Evolutionary conservation across 1,140 invertebrate species (phyloP), one percentile per base, ranked within the genome.

Genomic region (Euborellia annulipes): DNA sequence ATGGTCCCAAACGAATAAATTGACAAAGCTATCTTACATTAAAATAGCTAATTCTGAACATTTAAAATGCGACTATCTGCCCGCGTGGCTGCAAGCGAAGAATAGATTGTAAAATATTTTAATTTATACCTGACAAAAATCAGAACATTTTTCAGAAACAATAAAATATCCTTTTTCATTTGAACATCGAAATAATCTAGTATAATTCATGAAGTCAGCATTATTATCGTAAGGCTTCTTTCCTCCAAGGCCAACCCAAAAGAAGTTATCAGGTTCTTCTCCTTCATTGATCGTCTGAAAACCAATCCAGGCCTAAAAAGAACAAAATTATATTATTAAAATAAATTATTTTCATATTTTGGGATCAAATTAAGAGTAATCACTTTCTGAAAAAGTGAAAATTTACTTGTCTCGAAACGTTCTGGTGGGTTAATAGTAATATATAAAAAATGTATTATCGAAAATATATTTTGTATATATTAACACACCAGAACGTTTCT

Each of bases 141-240:
- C 96, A 1, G 92, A 89, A 68, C 95, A 98, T 62, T 99, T 99
- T 65, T 99, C 96, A 18, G 93, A 96, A 6, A 98, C 92, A 3
- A 88, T 89, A 59, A 98, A 99, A 64, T 97, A 98, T 18, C 96
- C 96, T 62, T 97, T 97, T 58, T 98, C 95, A 65, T 98, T 99
- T 7, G 94, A 98, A 66, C 96, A 99, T 19, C 95, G 76, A 65
- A 99, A 99, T 7, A 99, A 68, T 49, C 96, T 70, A 2, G 90
- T 92, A 62, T 85, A 87, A 54, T 90, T 77, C 82, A 98, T 95
- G 57, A 85, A 99, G 42, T 85, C 81, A 0, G 90, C 90, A 48
- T 74, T 72, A 41, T 72, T 73, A 18, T 97, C 92, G 61, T 98
- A 96, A 0, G 80, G 76, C 62, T 94, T 96, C 51, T 82, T 81